A percentile compares a stretch with the other conserved stretches of the same genome.
phyloP scores from a whole-genome alignment of 2,888 invertebrate genomes.

The Lumbricus terrestris region DNA sequence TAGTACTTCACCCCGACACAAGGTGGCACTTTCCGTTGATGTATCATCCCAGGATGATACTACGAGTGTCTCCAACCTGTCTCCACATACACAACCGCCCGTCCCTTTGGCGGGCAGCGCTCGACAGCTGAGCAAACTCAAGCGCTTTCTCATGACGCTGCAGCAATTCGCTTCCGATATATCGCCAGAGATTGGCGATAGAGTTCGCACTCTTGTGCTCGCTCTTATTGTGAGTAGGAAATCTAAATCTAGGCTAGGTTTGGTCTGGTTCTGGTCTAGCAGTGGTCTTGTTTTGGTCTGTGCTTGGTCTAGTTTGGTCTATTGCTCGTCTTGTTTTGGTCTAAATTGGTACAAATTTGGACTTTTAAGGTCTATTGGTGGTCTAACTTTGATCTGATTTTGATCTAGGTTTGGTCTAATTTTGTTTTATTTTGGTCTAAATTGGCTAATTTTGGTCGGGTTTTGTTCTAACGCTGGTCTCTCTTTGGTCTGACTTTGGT shows the following conservation, averaged over 20 bases:
- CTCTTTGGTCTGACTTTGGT: too few relatives aligned
- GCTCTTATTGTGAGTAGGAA: slow-evolving; percentile 75
- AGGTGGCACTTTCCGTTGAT: neutral
- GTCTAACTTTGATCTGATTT: too few relatives aligned
- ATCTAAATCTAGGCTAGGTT: neutral
- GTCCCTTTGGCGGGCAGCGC: neutral
- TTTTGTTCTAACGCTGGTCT: too few relatives aligned
- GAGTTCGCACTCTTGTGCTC: slow-evolving; percentile 78
- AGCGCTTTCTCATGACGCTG: slow-evolving; percentile 83
- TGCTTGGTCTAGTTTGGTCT: too few relatives aligned
- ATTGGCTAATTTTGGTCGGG: too few relatives aligned
- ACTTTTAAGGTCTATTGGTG: too few relatives aligned
- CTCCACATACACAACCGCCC: neutral
- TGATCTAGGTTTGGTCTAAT: too few relatives aligned
- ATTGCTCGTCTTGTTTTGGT: too few relatives aligned
- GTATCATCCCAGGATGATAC: neutral
- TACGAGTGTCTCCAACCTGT: neutral
- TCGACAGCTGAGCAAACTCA: slow-evolving; percentile 69
- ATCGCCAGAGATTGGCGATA: slow-evolving; percentile 80
- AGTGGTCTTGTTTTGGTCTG: too few relatives aligned
- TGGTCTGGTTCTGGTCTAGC: too few relatives aligned
- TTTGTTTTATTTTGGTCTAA: too few relatives aligned
- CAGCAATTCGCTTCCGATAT: slow-evolving; percentile 88
- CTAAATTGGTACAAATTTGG: too few relatives aligned
- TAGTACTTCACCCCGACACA: neutral